phyloP scores from a whole-genome alignment of 2,113 vertebrate species.

The Pelvicachromis taeniatus region DNA sequence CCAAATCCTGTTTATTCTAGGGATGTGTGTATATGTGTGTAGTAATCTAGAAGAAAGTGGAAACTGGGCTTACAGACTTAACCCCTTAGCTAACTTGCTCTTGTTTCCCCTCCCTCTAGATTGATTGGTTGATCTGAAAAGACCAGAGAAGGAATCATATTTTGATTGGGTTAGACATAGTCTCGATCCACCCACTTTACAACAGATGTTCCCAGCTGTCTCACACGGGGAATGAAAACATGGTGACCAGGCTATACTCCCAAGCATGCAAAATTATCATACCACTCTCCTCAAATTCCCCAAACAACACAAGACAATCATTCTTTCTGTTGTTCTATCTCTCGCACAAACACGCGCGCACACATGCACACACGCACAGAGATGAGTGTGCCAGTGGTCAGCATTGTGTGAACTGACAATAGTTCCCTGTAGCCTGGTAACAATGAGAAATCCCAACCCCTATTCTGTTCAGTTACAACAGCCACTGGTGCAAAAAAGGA shows the following conservation, averaged over 20 bases:
- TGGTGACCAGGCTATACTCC: background rate
- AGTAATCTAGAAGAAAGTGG: constrained; percentile 9
- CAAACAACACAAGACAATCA: constrained; percentile 41
- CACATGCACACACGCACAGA: background rate
- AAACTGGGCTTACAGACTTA: constrained; percentile 7
- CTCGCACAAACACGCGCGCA: background rate
- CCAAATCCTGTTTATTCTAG: constrained; percentile 54
- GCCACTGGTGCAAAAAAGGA: constrained; percentile 24
- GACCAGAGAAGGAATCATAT: background rate
- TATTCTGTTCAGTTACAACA: constrained; percentile 51
- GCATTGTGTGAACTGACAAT: constrained; percentile 70
- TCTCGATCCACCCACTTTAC: background rate
- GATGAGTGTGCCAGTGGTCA: constrained; percentile 64
- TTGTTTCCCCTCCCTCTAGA: background rate
- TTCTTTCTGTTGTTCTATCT: background rate
- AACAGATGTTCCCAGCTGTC: constrained; percentile 75
- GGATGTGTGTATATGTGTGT: background rate
- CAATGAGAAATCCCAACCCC: constrained; percentile 59
- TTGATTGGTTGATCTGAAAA: constrained; percentile 40
- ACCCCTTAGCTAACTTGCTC: background rate
- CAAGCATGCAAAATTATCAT: background rate
- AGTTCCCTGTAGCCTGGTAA: constrained; percentile 64
- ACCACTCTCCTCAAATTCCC: constrained; percentile 34
- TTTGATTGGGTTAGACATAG: constrained; percentile 35
- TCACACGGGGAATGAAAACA: constrained; percentile 41